These are phyloP conservation scores for Mormyrus lacerda DNA, from an alignment of 2,113 vertebrate species.

Conservation along the genomic window DNA sequence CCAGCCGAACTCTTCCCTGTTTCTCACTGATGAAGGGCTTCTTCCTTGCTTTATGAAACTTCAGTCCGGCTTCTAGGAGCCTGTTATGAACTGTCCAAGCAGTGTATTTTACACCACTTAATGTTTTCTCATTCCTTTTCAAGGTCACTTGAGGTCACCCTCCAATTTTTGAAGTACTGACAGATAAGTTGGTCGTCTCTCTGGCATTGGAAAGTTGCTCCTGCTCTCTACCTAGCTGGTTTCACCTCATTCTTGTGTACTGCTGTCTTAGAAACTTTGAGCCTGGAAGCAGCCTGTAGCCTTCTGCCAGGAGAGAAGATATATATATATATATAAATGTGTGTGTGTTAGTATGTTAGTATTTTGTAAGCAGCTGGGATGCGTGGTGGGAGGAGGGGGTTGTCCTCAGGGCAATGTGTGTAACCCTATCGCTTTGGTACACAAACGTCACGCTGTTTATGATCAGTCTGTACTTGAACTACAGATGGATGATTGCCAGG, in stretches of 20 bases:
- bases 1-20: background rate
- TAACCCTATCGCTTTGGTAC: background rate
- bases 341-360: background rate
- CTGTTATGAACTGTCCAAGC: background rate
- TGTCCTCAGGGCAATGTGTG: background rate
- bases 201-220: background rate
- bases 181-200: background rate
- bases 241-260: no score
- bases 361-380: background rate
- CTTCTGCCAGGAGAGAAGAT: no score
- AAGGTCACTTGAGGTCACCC: background rate
- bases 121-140: background rate
- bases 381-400: background rate
- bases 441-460: background rate
- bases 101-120: background rate
- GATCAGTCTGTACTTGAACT: background rate
- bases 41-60: background rate
- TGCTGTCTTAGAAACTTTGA: no score
- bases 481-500: background rate
- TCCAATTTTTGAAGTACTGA: background rate
- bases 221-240: background rate
- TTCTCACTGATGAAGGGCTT: background rate
- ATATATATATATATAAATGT: no score
- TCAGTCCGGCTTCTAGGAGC: background rate
- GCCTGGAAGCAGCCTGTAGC: no score